phyloP scores from a whole-genome alignment of 2,888 invertebrate genomes.

The Callyntrura guangdongensis region DNA sequence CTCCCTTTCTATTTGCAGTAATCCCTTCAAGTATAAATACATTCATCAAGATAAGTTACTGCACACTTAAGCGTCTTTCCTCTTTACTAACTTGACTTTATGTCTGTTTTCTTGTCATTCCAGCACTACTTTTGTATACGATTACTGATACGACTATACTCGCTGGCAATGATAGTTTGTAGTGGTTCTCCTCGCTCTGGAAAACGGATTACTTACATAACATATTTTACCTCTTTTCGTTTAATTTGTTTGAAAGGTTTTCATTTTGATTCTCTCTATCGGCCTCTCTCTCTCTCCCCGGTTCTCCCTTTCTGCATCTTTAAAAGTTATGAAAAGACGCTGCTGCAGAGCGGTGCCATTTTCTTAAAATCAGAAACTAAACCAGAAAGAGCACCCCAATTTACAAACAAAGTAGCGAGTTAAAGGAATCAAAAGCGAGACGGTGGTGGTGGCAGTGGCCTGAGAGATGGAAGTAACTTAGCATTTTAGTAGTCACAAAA shows the following conservation, averaged over 20 bases:
- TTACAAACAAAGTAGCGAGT: constrained; percentile 6
- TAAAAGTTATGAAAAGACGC: constrained; percentile 23
- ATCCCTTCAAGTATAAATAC: constrained; percentile 56
- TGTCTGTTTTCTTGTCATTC: constrained; percentile 40
- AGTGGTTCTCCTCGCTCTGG: constrained; percentile 22
- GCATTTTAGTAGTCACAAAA: constrained; percentile 50
- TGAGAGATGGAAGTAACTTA: constrained; percentile 3
- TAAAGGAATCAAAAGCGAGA: constrained; percentile 26
- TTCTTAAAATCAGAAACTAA: neutral
- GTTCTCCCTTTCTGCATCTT: neutral
- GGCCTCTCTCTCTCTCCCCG: neutral
- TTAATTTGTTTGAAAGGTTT: constrained; percentile 64
- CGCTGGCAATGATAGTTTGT: neutral
- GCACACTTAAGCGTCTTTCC: neutral
- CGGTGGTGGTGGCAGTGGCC: no score
- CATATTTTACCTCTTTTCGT: constrained; percentile 59
- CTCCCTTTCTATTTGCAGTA: constrained; percentile 60
- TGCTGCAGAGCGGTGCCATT: constrained; percentile 1
- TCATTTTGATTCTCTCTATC: constrained; percentile 30
- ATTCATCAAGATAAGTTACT: constrained; percentile 33
- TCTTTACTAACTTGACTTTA: constrained; percentile 3
- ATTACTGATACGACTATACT: no score
- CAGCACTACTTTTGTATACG: neutral
- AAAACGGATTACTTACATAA: constrained; percentile 55
- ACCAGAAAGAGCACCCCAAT: constrained; percentile 22